Conservation (phyloP, 1,140 invertebrate genomes). For the Diorhabda carinulata region DNA sequence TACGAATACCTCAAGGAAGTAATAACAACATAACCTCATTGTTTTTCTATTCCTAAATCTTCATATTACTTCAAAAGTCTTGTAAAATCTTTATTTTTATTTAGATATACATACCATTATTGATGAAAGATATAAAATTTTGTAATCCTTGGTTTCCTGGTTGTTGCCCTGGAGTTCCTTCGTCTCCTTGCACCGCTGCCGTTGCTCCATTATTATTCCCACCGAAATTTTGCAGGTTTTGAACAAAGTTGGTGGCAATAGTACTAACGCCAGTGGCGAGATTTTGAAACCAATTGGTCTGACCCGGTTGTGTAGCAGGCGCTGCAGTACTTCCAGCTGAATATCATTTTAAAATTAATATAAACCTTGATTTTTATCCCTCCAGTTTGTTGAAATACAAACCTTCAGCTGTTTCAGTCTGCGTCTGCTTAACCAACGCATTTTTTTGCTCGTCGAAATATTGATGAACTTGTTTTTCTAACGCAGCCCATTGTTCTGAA, state of each 20-base stretch:
- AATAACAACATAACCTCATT: no score
- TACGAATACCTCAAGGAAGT: no score
- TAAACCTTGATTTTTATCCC: no score
- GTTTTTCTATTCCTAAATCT: no score
- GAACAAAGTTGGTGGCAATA: constrained; percentile 26
- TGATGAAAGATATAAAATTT: constrained; percentile 22
- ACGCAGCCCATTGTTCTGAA: constrained; percentile 30
- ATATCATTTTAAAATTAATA: background rate
- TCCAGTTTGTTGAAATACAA: background rate
- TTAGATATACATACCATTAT: constrained; percentile 19
- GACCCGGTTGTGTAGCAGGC: constrained; percentile 10
- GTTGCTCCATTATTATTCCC: background rate
- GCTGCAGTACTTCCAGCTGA: background rate
- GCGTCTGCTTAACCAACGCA: constrained; percentile 8
- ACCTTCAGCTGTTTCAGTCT: constrained; percentile 5
- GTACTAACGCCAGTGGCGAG: constrained; percentile 20
- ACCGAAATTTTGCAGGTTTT: constrained; percentile 13
- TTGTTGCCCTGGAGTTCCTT: constrained; percentile 11
- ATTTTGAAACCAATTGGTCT: constrained; percentile 26
- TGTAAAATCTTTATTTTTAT: background rate
- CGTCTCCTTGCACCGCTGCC: constrained; percentile 22
- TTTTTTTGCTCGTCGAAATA: constrained; percentile 23
- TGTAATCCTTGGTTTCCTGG: constrained; percentile 10
- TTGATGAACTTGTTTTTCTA: constrained; percentile 26
- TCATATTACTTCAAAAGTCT: background rate